Evolutionary conservation across 1,140 invertebrate genomes (phyloP).

Genomic region (Cherax quadricarinatus): DNA sequence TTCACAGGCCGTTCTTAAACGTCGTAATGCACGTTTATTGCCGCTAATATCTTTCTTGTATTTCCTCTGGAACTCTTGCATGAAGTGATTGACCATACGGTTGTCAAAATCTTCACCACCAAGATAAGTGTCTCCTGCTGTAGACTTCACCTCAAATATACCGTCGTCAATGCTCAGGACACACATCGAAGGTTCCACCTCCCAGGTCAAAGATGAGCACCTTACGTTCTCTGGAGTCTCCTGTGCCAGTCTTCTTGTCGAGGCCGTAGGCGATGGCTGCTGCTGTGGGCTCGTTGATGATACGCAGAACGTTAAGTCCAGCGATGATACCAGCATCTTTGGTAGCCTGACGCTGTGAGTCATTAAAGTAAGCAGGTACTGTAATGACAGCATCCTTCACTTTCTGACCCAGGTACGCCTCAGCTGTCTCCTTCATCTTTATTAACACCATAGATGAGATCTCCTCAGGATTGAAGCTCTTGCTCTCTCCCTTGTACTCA

Average conservation of each 20-base stretch:
- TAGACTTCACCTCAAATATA: constrained; percentile 84
- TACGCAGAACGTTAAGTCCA: constrained; percentile 81
- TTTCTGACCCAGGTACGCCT: constrained; percentile 11
- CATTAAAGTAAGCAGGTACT: constrained; percentile 17
- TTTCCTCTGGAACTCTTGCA: constrained; percentile 75
- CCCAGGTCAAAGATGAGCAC: constrained; percentile 92
- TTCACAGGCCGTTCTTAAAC: constrained; percentile 83
- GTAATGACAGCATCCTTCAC: constrained; percentile 2
- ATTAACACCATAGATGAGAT: constrained; percentile 30
- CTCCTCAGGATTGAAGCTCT: constrained; percentile 86
- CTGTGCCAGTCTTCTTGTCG: constrained; percentile 80
- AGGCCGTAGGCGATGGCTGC: constrained; percentile 78
- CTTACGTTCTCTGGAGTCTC: constrained; percentile 83
- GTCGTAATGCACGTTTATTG: constrained; percentile 77
- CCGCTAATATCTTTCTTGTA: constrained; percentile 74
- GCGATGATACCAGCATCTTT: constrained; percentile 81
- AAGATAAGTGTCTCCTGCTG: constrained; percentile 78
- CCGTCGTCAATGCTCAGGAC: constrained; percentile 91
- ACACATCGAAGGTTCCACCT: constrained; percentile 81
- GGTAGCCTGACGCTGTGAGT: constrained; percentile 75
- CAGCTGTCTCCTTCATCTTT: constrained; percentile 40
- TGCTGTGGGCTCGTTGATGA: constrained; percentile 81
- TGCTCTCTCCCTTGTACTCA: constrained; percentile 89
- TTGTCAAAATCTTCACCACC: constrained; percentile 74
- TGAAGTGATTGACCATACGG: constrained; percentile 74